Percentiles rank a stretch among this genome's conserved stretches.
phyloP scores from a whole-genome alignment of 2,113 vertebrate genomes.

The Circaetus cinerascens region DNA sequence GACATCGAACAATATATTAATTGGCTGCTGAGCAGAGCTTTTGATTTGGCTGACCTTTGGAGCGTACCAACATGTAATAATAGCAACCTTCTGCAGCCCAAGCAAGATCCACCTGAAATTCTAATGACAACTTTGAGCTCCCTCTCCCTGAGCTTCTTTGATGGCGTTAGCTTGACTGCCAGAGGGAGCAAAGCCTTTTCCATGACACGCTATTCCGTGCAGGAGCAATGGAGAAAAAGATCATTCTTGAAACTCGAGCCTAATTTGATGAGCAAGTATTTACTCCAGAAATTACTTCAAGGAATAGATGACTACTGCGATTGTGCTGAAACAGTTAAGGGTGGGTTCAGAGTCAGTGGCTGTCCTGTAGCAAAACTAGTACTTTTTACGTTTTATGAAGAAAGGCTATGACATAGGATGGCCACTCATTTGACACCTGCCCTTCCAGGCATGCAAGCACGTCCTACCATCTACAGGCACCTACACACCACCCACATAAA shows the following conservation, averaged over 20 bases:
- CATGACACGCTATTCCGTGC: background rate
- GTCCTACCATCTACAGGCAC: background rate
- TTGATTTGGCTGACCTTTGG: slow-evolving; percentile 18
- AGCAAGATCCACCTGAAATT: slow-evolving; percentile 21
- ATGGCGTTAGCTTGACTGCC: slow-evolving; percentile 23
- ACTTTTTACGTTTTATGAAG: background rate
- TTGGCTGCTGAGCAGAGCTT: slow-evolving; percentile 23
- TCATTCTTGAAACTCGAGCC: background rate
- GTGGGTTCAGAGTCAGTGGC: background rate
- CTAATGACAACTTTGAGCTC: slow-evolving; percentile 49
- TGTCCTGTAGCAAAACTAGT: background rate
- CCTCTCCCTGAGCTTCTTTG: slow-evolving; percentile 36
- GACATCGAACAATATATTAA: slow-evolving; percentile 37
- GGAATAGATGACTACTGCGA: background rate
- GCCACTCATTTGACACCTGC: background rate
- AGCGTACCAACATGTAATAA: background rate
- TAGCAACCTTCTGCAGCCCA: background rate
- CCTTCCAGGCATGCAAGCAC: background rate
- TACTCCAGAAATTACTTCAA: background rate
- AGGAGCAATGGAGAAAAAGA: background rate
- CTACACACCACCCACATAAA: background rate
- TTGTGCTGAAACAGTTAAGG: background rate
- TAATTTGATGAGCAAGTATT: slow-evolving; percentile 2
- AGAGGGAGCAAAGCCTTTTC: slow-evolving; percentile 48
- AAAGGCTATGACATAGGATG: background rate